Evolutionary conservation across 2,113 vertebrate genomes (phyloP).

Genomic region (Peromyscus leucopus): DNA sequence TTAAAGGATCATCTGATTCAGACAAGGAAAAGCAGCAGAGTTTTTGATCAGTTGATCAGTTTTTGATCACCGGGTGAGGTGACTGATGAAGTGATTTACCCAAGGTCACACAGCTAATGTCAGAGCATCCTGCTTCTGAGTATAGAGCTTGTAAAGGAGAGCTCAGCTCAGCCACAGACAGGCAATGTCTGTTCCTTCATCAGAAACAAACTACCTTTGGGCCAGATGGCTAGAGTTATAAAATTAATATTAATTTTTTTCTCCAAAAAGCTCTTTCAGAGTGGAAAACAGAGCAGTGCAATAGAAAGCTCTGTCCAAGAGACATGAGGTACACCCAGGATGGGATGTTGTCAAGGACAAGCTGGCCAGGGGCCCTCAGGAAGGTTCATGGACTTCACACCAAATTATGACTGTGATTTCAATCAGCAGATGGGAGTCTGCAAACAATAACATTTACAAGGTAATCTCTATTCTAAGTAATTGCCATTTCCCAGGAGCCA

Average conservation of each 20-base stretch:
- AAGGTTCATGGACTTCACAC: constrained; percentile 52
- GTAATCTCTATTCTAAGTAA: constrained; percentile 56
- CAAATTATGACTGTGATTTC: constrained; percentile 70
- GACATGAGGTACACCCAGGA: constrained; percentile 14
- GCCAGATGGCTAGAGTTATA: constrained; percentile 74
- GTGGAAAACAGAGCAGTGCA: not conserved
- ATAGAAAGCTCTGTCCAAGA: constrained; percentile 55
- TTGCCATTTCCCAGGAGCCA: constrained; percentile 51
- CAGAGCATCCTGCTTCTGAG: not conserved
- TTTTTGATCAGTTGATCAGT: not conserved
- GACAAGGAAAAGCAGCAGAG: not conserved
- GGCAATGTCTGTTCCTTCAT: constrained; percentile 38
- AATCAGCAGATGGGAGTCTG: constrained; percentile 54
- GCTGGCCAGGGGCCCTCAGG: constrained; percentile 19
- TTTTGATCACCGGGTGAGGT: no score
- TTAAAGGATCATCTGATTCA: not conserved
- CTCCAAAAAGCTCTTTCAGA: constrained; percentile 63
- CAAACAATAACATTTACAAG: constrained; percentile 47
- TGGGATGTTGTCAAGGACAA: not conserved
- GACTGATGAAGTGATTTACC: not conserved
- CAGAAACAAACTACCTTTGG: constrained; percentile 67
- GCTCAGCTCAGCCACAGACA: constrained; percentile 20
- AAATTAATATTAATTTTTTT: constrained; percentile 73
- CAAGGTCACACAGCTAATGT: constrained; percentile 42
- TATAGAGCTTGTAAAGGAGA: not conserved